These are phyloP conservation scores for Alcedo quadribrachys DNA, from an alignment of 2,797 vertebrate species.

Conservation along the genomic window DNA sequence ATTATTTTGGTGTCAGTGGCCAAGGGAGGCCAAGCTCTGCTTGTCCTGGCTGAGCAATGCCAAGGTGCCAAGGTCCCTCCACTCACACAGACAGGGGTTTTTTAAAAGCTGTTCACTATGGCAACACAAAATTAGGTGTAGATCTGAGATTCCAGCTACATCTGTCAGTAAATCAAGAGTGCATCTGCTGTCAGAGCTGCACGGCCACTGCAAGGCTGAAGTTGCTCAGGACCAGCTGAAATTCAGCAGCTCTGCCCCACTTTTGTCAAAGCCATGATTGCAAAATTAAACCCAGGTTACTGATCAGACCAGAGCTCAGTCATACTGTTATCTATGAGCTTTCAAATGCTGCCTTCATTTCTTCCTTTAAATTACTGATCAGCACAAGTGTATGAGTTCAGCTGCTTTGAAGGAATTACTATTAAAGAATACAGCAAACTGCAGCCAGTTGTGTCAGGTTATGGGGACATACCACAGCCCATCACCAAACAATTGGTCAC, in stretches of 20 bases:
- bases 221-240: constrained; percentile 1
- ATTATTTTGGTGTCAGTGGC: background rate
- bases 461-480: background rate
- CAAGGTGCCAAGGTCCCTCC: background rate
- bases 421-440: background rate
- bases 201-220: background rate
- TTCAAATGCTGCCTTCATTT: constrained; percentile 19
- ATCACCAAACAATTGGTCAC: background rate
- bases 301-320: constrained; percentile 6
- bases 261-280: constrained; percentile 25
- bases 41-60: background rate
- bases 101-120: background rate
- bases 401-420: background rate
- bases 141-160: background rate
- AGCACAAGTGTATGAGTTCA: background rate
- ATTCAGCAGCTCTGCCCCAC: constrained; percentile 23
- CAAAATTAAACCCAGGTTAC: constrained; percentile 30
- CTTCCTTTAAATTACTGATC: background rate
- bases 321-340: background rate
- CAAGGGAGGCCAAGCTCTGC: background rate
- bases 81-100: background rate
- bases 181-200: constrained; percentile 9
- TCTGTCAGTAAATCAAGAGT: constrained; percentile 21
- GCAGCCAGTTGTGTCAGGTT: background rate
- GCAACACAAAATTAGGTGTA: background rate